These are phyloP conservation scores for Sus scrofa DNA, from an alignment of 2,113 vertebrate species.

Conservation along the genomic window DNA sequence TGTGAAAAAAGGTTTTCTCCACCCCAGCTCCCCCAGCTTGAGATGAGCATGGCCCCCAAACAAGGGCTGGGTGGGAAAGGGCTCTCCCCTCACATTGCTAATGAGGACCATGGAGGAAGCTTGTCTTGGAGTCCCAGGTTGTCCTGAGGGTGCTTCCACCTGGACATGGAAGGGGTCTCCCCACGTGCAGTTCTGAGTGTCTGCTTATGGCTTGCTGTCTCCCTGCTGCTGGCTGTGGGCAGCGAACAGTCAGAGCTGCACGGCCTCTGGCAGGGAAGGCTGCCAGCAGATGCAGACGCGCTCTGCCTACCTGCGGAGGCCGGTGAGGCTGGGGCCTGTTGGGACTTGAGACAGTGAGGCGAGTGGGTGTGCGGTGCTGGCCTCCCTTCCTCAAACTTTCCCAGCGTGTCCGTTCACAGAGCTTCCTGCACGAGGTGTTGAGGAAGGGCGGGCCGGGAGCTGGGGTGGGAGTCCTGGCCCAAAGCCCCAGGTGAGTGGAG, in stretches of 20 bases:
- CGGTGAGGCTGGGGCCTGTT: conserved; percentile 73
- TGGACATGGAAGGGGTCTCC: background rate
- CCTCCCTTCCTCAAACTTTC: conserved; percentile 33
- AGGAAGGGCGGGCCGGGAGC: background rate
- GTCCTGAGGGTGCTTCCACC: background rate
- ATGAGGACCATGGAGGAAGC: background rate
- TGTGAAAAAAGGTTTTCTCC: background rate
- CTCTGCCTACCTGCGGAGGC: conserved; percentile 72
- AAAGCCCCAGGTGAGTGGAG: conserved; percentile 9
- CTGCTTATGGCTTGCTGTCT: background rate
- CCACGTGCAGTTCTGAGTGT: background rate
- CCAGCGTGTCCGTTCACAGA: conserved; percentile 6
- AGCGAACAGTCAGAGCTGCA: conserved; percentile 33
- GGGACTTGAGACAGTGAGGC: conserved; percentile 72
- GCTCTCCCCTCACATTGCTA: background rate
- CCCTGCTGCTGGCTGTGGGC: background rate
- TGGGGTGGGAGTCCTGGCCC: conserved; percentile 67
- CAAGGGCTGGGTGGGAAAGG: background rate
- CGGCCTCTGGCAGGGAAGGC: conserved; percentile 54
- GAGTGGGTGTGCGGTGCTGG: conserved; percentile 65
- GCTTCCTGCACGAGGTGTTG: background rate
- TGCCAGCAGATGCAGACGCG: conserved; percentile 41
- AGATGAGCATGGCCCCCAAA: background rate
- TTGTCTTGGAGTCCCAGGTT: background rate
- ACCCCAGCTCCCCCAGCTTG: background rate